Percentiles rank a stretch among this genome's conserved stretches.
Conservation (phyloP, 2,888 invertebrate genomes). For the Nomada ferruginata region DNA sequence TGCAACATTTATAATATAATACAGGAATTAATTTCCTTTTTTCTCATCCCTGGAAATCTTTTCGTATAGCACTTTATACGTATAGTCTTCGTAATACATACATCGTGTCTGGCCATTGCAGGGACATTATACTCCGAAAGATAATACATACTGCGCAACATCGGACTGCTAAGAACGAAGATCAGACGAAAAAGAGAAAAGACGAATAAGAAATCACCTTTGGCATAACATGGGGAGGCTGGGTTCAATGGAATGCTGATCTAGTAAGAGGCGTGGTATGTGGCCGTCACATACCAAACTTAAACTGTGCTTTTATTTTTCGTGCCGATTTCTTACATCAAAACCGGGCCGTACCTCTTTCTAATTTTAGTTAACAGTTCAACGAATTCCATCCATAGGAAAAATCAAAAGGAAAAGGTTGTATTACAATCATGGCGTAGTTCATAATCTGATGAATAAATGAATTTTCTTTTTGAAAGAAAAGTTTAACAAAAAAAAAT, state of each 20-base stretch:
- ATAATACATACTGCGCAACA: constrained; percentile 10
- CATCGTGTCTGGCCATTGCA: neutral
- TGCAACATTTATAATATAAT: constrained; percentile 41
- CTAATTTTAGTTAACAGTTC: constrained; percentile 24
- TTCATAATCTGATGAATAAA: too few species aligned
- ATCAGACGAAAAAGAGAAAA: constrained; percentile 43
- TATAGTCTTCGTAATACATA: neutral
- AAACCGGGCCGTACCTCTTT: constrained; percentile 22
- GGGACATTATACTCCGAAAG: neutral
- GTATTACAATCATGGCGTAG: neutral
- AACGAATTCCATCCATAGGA: neutral
- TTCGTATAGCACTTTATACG: neutral
- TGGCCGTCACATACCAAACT: constrained; percentile 71
- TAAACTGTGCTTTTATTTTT: constrained; percentile 59
- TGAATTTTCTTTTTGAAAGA: too few species aligned
- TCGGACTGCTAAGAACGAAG: constrained; percentile 9
- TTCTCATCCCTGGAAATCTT: neutral
- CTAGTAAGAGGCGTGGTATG: constrained; percentile 77
- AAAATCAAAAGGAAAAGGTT: neutral
- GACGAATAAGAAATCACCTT: constrained; percentile 56
- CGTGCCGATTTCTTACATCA: constrained; percentile 38
- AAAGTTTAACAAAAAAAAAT: neutral
- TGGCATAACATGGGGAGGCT: constrained; percentile 55
- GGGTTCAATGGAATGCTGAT: constrained; percentile 76
- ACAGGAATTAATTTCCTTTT: neutral